Base-by-base conservation (phyloP, 2,888 invertebrate genomes). In the Lasioglossum oenotherae region DNA sequence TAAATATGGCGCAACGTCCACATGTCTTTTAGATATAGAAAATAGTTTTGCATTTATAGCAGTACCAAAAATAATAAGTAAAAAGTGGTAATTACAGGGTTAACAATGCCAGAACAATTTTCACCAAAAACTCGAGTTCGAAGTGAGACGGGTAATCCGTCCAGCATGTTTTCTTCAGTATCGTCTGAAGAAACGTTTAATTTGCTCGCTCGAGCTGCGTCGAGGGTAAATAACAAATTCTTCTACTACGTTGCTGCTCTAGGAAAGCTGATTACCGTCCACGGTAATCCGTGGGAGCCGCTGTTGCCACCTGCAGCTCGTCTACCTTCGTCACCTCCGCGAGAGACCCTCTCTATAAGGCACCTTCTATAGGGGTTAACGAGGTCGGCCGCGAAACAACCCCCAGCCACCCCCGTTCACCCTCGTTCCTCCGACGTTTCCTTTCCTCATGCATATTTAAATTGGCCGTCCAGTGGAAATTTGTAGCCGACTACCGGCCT, bases 381-480 rank as follows among this genome's bases (percentile, higher is more conserved):
- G 92, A 92, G 90, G 89, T 92, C 91, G 83, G 76, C 88, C 89
- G 84, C 84, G 92, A 91, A 90, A 92, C 91, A 88, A 89, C 86
- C 88, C 86, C 87, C 80, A 87, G 84, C 82, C 84, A 75, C 72
- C 87, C 86, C 69, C 80, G 74, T 81, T 72, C 77, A 71, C 74
- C 80, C 76, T 69, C 77, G 72, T 64, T 27, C 31, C 72, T 23
- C 64, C 74, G 72, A 53, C 80, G 49, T 38, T 74, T 67, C 78
- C 38, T 78, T 14, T 46, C 53, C 85, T 92, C 92, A 92, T 92
- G 92, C 91, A 92, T 92, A 92, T 92, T 92, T 92, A 92, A 92
- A 92, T 92, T 92, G 92, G 86, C 85, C 87, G 89, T 82, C 86
- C 74, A 60, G 76, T 88, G 87, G 86, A 91, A 92, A 91, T 91